A percentile compares a stretch with the other conserved stretches of the same genome.
phyloP scores from a whole-genome alignment of 2,797 vertebrate species.

The Spondyliosoma cantharus region DNA sequence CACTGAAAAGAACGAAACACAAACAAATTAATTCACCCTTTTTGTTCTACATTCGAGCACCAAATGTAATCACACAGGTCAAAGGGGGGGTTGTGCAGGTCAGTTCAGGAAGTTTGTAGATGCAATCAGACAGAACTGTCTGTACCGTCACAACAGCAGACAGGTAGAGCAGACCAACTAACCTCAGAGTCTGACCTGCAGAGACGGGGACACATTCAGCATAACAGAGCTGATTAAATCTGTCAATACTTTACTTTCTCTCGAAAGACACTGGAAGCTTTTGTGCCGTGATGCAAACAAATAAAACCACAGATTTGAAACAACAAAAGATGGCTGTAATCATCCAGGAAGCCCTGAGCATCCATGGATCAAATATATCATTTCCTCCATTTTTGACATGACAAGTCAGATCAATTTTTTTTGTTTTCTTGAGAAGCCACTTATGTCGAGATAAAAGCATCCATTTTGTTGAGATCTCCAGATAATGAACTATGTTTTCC shows the following conservation, averaged over 20 bases:
- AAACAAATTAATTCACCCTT: background rate
- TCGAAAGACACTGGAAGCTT: background rate
- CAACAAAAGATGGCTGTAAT: background rate
- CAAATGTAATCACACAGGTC: conserved; percentile 6
- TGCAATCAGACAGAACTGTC: conserved; percentile 51
- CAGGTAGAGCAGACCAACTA: conserved; percentile 15
- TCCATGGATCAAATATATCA: too few species aligned
- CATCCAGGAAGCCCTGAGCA: background rate
- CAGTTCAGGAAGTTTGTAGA: conserved; percentile 42
- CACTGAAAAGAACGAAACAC: background rate
- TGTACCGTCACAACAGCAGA: conserved; percentile 5
- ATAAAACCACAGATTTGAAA: background rate
- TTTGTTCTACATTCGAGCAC: background rate
- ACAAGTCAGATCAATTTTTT: too few species aligned
- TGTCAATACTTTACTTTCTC: background rate
- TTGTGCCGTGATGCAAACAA: background rate
- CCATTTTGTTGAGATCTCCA: too few species aligned
- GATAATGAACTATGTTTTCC: too few species aligned
- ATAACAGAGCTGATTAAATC: conserved; percentile 37
- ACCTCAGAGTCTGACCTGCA: conserved; percentile 31
- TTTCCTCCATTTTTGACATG: too few species aligned
- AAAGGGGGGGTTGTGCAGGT: background rate
- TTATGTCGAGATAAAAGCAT: too few species aligned
- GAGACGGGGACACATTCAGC: background rate
- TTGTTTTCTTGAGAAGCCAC: too few species aligned